These are phyloP conservation scores for Rhorus exstirpatorius DNA, from an alignment of 2,888 invertebrate genomes.

Conservation along the genomic window DNA sequence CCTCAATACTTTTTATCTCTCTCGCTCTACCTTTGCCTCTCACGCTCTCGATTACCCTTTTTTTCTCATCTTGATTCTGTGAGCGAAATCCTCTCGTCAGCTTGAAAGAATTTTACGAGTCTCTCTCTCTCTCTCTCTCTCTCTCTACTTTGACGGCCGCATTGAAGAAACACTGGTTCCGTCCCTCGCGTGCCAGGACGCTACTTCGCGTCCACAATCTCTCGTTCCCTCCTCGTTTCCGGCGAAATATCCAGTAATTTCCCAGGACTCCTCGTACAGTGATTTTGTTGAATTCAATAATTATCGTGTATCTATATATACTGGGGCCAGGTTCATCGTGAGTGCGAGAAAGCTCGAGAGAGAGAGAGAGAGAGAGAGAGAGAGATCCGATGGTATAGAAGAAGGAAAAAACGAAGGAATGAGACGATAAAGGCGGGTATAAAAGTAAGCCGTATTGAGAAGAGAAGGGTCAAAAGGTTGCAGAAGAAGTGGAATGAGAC, in stretches of 20 bases:
- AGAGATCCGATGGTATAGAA: no score
- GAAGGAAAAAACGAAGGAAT: slow-evolving; percentile 17
- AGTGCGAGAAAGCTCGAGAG: slow-evolving; percentile 29
- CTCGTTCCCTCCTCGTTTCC: slow-evolving; percentile 51
- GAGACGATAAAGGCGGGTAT: slow-evolving; percentile 49
- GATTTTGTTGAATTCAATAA: slow-evolving; percentile 62
- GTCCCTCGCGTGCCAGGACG: slow-evolving; percentile 58
- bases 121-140: no score
- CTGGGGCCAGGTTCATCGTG: slow-evolving; percentile 35
- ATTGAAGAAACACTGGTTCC: slow-evolving; percentile 47
- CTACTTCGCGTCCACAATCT: slow-evolving; percentile 49
- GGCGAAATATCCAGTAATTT: slow-evolving; percentile 65
- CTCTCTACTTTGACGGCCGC: slow-evolving; percentile 47
- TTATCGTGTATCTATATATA: slow-evolving; percentile 52
- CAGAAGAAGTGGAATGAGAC: slow-evolving; percentile 29
- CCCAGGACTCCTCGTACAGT: slow-evolving; percentile 51
- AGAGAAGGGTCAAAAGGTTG: slow-evolving; percentile 71
- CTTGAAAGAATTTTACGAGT: slow-evolving; percentile 65
- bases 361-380: not conserved
- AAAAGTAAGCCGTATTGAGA: slow-evolving; percentile 55
- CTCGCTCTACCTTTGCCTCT: slow-evolving; percentile 27
- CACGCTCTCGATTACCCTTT: slow-evolving; percentile 36
- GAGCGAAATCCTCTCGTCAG: slow-evolving; percentile 44
- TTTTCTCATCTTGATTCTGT: slow-evolving; percentile 47
- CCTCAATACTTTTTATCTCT: slow-evolving; percentile 50